Base-by-base conservation (phyloP, 1,140 invertebrate genomes). In the Thalassaphorura encarpata region DNA sequence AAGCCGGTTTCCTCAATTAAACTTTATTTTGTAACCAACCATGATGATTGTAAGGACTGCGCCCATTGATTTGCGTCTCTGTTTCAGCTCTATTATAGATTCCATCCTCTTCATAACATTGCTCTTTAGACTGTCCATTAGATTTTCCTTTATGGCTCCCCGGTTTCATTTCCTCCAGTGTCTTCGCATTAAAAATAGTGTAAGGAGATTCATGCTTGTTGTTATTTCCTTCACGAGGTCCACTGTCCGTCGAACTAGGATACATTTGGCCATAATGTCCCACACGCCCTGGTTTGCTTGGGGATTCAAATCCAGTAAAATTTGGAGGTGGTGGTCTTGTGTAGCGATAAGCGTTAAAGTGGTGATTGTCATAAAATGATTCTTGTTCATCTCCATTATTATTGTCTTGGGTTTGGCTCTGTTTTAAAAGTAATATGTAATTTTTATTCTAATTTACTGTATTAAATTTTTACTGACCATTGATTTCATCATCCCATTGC, bases 401-500 rank as follows among this genome's bases (percentile, higher is more conserved):
- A 36, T 36, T 36, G 11, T 36, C 77, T 83, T 33, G 48, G 16
- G 48, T 29, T 3, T 18, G 28, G 28, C 82, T 83, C 36, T 78
- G 74, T 21, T 80, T 82, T 61, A 81, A 83, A 58, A 80, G 71
- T 56, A 81, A 80, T 0, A 78, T 80, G 67, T 82, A 78, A 61
- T 81, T 78, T 2, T 50, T n/a, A 28, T 36, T 40, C 31, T 51
- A 36, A 26, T 26, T 51, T 5, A n/a, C 13, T 5, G 28, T 11
- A 6, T 33, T 29, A 27, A 27, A 51, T 13, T 47, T 47, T 8
- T 21, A 5, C 15, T 23, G 26, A 26, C 11, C 4, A 19, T 26
- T 18, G 11, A 26, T 47, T 19, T 26, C 21, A 8, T 47, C n/a
- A n/a, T 23, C 41, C 41, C 18, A 8, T 3, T 18, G 28, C 28